Percentiles rank a stretch among this genome's conserved stretches.
These are phyloP conservation scores for Prunella strophiata DNA, from an alignment of 2,797 vertebrate species.

Conservation along the genomic window DNA sequence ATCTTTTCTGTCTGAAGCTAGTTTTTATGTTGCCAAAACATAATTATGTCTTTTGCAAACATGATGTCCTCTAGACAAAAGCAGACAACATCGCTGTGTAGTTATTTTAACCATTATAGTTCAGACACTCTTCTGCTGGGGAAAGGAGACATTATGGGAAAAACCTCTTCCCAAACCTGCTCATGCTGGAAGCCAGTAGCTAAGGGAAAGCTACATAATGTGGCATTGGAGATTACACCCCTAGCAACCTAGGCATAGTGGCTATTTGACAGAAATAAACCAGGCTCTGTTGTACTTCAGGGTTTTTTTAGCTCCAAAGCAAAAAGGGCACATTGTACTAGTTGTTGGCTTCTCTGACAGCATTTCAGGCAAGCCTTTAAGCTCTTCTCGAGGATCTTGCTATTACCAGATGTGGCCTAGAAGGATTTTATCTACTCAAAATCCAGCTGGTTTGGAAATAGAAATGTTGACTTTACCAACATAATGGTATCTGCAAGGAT, in stretches of 20 bases:
- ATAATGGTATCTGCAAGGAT: neutral
- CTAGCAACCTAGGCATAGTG: neutral
- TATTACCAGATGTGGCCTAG: neutral
- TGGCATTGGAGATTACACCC: neutral
- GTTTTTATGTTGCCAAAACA: slow-evolving; percentile 35
- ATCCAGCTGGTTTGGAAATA: neutral
- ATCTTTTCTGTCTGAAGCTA: slow-evolving; percentile 30
- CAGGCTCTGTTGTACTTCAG: neutral
- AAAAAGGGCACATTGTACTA: slow-evolving; percentile 22
- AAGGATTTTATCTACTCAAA: neutral
- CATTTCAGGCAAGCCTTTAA: neutral
- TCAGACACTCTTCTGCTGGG: neutral
- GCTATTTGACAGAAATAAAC: slow-evolving; percentile 5
- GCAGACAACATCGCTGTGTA: neutral
- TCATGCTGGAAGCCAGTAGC: neutral
- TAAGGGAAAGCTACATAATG: neutral
- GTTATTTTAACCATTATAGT: neutral
- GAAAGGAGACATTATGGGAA: neutral
- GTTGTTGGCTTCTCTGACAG: neutral
- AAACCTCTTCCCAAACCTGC: neutral
- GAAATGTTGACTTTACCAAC: neutral
- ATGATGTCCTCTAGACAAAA: neutral
- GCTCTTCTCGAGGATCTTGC: neutral
- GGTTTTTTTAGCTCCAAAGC: neutral
- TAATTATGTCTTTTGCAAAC: slow-evolving; percentile 12